These are phyloP conservation scores for Sinonovacula constricta DNA, from an alignment of 1,140 invertebrate genomes.

Conservation along the genomic window DNA sequence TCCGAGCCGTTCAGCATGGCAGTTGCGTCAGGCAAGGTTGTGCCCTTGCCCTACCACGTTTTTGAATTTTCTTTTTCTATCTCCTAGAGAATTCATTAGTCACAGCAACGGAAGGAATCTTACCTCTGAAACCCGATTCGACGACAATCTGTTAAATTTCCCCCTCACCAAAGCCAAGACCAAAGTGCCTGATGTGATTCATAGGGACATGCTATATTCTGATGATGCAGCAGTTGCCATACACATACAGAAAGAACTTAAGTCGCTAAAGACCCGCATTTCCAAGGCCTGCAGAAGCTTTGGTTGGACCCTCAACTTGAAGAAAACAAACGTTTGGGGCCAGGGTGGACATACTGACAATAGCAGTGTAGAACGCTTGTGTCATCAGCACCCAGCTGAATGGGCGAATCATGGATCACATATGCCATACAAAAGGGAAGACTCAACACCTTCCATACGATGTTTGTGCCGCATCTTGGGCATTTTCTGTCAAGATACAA, in stretches of 20 bases:
- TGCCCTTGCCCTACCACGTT: constrained; percentile 17
- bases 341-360: constrained; percentile 30
- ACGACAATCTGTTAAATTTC: constrained; percentile 52
- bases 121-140: constrained; percentile 40
- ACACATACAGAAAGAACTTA: constrained; percentile 40
- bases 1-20: neutral
- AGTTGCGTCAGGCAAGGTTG: constrained; percentile 15
- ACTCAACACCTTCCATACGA: too few relatives aligned
- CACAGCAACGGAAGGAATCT: constrained; percentile 18
- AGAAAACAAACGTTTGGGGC: constrained; percentile 9
- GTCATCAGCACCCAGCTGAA: too few relatives aligned
- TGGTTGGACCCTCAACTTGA: constrained; percentile 12
- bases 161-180: constrained; percentile 41
- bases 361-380: constrained; percentile 22
- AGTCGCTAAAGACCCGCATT: constrained; percentile 8
- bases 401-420: too few relatives aligned
- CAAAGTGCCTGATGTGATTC: constrained; percentile 44
- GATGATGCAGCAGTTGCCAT: constrained; percentile 51
- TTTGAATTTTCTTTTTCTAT: constrained; percentile 42
- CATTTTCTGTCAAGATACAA: too few relatives aligned
- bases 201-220: constrained; percentile 58
- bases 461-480: too few relatives aligned
- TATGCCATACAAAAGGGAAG: too few relatives aligned
- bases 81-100: constrained; percentile 14
- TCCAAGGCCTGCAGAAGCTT: constrained; percentile 1